Evolutionary conservation across 2,888 invertebrate genomes (phyloP), one percentile per base, ranked within the genome.

Genomic region (Megalurothrips usitatus): DNA sequence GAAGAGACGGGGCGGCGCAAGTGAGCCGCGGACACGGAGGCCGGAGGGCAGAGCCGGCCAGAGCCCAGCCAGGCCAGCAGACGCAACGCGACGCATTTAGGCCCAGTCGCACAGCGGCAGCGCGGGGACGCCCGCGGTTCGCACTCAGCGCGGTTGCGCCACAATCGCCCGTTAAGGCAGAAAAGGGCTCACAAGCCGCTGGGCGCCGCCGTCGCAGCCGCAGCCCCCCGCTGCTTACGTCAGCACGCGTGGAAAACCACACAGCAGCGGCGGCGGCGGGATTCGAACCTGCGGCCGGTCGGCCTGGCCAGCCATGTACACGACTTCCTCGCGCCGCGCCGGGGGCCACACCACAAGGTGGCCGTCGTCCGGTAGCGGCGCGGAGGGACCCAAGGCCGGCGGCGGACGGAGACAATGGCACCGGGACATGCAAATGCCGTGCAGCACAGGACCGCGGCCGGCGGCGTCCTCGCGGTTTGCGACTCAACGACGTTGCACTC

Each of bases 171-270:
- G 26, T 75, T 75, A 26, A 26, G 68, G 85, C 84, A 84, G n/a
- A 84, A 85, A 84, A 84, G 84, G 83, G 82, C 82, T 80, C 34
- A 68, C 68, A 68, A 23, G 6, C n/a, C n/a, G n/a, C 63, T 6
- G 68, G 9, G 68, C 68, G 49, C 49, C 49, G 52, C 52, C 3
- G 12, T 17, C 6, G n/a, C 23, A 23, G 26, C 68, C 11, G n/a
- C 68, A 75, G 68, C 68, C 9, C 17, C n/a, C 34, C 34, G 34
- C 34, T 43, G 34, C 34, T 43, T 43, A 6, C 34, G 34, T 43
- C 34, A 43, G 3, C 6, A 43, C 34, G 34, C 34, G 34, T 43
- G 34, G n/a, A 43, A 43, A 43, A 43, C 34, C 34, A 43, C 34
- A 43, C 80, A 58, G 58, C 58, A 63, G 84, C 84, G 43, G 83